A percentile compares a stretch with the other conserved stretches of the same genome.
phyloP scores from a whole-genome alignment of 2,888 invertebrate genomes.

The Elmis aenea region DNA sequence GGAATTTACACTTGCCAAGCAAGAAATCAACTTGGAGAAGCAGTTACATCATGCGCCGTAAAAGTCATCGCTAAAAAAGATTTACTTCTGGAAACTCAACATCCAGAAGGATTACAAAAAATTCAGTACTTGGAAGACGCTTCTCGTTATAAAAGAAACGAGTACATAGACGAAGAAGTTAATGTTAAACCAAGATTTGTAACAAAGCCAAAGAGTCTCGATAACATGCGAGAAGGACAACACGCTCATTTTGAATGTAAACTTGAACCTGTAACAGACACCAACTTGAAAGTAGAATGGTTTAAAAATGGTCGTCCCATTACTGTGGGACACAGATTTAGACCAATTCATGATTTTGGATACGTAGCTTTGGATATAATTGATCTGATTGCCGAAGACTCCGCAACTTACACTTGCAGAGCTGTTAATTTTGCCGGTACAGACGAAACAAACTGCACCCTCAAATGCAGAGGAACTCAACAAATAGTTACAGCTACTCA shows the following conservation, averaged over 20 bases:
- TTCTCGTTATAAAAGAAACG: constrained; percentile 76
- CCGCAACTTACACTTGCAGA: constrained; percentile 88
- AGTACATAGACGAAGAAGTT: constrained; percentile 77
- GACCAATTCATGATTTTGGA: constrained; percentile 97
- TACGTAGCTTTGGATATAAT: constrained; percentile 96
- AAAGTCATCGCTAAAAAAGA: constrained; percentile 86
- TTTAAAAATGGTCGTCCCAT: constrained; percentile 92
- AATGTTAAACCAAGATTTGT: constrained; percentile 79
- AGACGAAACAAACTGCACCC: constrained; percentile 74
- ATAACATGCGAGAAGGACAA: constrained; percentile 80
- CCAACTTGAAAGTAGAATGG: constrained; percentile 96
- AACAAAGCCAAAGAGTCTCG: constrained; percentile 81
- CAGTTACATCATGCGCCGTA: constrained; percentile 86
- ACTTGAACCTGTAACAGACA: constrained; percentile 93
- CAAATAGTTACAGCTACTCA: constrained; percentile 81
- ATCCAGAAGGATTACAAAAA: constrained; percentile 86
- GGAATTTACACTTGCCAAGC: constrained; percentile 95
- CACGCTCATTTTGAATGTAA: constrained; percentile 98
- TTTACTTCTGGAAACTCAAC: constrained; percentile 81
- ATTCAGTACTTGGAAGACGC: constrained; percentile 88
- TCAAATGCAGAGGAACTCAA: constrained; percentile 69
- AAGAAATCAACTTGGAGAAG: constrained; percentile 90
- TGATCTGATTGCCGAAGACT: constrained; percentile 93
- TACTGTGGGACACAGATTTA: constrained; percentile 89
- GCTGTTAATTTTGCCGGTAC: constrained; percentile 87